These are phyloP conservation scores for Eucidaris tribuloides DNA, from an alignment of 35 echinoderm and acorn worm genomes.

Conservation along the genomic window DNA sequence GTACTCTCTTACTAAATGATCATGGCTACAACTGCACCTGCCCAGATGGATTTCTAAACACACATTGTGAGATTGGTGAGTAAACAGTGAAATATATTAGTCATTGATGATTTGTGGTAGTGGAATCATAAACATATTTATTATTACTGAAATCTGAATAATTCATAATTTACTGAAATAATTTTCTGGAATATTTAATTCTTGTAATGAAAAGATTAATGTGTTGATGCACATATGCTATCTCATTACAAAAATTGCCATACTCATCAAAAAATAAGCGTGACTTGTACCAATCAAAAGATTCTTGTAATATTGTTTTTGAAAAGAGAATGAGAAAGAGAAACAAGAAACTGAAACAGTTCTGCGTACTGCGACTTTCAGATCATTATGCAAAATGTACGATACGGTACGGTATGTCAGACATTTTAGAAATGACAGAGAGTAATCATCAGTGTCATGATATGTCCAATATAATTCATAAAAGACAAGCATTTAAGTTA, in stretches of 20 bases:
- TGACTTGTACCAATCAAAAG: too few relatives aligned
- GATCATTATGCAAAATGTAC: too few relatives aligned
- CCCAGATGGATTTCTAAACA: conserved; percentile 42
- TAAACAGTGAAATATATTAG: not conserved
- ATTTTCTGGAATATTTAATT: not conserved
- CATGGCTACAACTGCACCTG: conserved; percentile 63
- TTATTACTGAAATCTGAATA: not conserved
- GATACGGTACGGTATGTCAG: too few relatives aligned
- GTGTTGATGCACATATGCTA: not conserved
- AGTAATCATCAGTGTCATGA: too few relatives aligned
- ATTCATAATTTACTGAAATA: not conserved
- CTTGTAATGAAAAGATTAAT: not conserved
- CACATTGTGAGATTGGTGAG: conserved; percentile 72
- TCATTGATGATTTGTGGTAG: not conserved
- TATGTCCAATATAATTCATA: too few relatives aligned
- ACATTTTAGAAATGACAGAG: too few relatives aligned
- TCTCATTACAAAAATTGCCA: not conserved
- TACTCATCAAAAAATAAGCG: too few relatives aligned
- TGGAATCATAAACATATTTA: not conserved
- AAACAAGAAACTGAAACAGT: too few relatives aligned
- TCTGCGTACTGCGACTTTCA: too few relatives aligned
- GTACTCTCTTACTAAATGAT: conserved; percentile 32
- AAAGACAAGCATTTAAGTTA: too few relatives aligned
- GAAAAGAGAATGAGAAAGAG: too few relatives aligned
- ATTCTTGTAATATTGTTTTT: too few relatives aligned